phyloP scores from a whole-genome alignment of 2,797 vertebrate species.

The Sparus aurata region DNA sequence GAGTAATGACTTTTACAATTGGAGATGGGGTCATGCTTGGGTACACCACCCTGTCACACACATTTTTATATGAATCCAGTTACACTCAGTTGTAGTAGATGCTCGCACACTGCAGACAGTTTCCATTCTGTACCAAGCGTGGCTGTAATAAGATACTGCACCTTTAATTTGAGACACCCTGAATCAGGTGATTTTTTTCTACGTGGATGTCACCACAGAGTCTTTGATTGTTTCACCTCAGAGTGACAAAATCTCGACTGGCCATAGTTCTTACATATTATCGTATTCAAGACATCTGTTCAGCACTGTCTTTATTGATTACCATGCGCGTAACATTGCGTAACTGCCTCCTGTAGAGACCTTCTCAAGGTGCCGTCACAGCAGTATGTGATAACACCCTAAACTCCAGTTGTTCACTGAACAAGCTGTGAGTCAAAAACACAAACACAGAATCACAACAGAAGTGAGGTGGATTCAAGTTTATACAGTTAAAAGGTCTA shows the following conservation, averaged over 20 bases:
- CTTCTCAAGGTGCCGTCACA: not conserved
- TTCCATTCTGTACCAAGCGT: not conserved
- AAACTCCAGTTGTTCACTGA: not conserved
- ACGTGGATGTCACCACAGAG: slow-evolving; percentile 2
- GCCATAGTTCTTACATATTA: slow-evolving; percentile 13
- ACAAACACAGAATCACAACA: not conserved
- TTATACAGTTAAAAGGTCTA: not conserved
- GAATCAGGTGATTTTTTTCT: not conserved
- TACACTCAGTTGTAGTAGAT: not conserved
- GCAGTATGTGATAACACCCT: not conserved
- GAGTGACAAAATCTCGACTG: slow-evolving; percentile 36
- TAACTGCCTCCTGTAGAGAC: not conserved
- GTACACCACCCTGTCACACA: not conserved
- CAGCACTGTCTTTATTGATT: not conserved
- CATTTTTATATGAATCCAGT: slow-evolving; percentile 11
- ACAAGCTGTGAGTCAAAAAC: not conserved
- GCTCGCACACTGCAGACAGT: slow-evolving; percentile 7
- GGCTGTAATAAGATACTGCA: not conserved
- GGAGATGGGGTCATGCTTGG: slow-evolving; percentile 26
- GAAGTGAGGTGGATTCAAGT: slow-evolving; percentile 8
- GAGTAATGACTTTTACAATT: slow-evolving; percentile 61
- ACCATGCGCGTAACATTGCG: not conserved
- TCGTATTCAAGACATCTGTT: slow-evolving; percentile 29
- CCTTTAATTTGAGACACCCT: not conserved
- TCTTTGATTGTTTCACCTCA: not conserved